Percentiles rank a stretch among this genome's conserved stretches.
These are phyloP conservation scores for Asteroscopus sphinx DNA, from an alignment of 2,888 invertebrate species.

Conservation along the genomic window DNA sequence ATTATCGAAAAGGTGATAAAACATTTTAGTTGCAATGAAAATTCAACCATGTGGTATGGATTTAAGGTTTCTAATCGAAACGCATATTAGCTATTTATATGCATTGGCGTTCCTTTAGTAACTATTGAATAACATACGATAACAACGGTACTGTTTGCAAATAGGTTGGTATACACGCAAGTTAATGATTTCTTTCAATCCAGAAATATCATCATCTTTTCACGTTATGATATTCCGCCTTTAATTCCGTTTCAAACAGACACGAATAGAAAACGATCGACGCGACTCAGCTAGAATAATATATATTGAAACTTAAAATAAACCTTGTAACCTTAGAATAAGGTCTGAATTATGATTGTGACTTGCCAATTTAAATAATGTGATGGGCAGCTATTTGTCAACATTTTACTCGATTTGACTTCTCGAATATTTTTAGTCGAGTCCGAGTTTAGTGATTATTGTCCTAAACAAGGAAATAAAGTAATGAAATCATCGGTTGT, in stretches of 20 bases:
- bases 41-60: too few species aligned
- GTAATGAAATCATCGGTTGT: constrained; percentile 32
- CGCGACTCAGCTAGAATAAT: constrained; percentile 12
- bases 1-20: too few species aligned
- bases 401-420: constrained; percentile 34
- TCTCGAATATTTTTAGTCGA: constrained; percentile 23
- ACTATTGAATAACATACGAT: constrained; percentile 7
- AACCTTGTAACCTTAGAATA: constrained; percentile 23
- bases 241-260: constrained; percentile 8
- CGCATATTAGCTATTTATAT: too few species aligned
- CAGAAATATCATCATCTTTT: constrained; percentile 11
- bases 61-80: too few species aligned
- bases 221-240: constrained; percentile 21
- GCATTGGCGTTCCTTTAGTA: too few species aligned
- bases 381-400: constrained; percentile 18
- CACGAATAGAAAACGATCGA: constrained; percentile 13
- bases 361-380: constrained; percentile 30
- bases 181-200: constrained; percentile 27
- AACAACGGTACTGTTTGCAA: constrained; percentile 1
- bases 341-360: constrained; percentile 23
- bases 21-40: too few species aligned
- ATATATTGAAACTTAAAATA: constrained; percentile 19
- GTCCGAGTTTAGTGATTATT: constrained; percentile 32
- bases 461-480: constrained; percentile 21
- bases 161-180: constrained; percentile 28